Base-by-base conservation (phyloP, 2,888 invertebrate species). In the Cenopis cana region DNA sequence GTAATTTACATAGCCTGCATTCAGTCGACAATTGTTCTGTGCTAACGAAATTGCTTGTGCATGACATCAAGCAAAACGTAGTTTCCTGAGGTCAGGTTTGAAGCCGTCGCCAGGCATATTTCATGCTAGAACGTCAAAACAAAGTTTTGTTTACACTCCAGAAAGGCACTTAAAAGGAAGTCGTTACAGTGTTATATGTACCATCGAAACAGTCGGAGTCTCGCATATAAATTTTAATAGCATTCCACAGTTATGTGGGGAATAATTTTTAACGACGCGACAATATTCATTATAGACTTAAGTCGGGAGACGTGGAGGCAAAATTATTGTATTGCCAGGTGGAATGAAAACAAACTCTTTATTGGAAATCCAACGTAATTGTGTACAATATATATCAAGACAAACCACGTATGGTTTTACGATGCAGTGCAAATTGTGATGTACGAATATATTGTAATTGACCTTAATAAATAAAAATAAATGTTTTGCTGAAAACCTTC, bases 211-310 rank as follows among this genome's bases (percentile, higher is more conserved):
- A 79, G 80, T 77, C 75, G 84, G 79, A 81, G 80, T 76, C 82
- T 82, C 79, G 81, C 84, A 77, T 86, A 84, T 86, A 87, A 86
- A 86, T 86, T 70, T 88, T 88, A 86, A 89, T 87, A 83, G 85
- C 83, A 80, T 82, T 84, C 82, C 78, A 78, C 82, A 82, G 81
- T 81, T 79, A 82, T 84, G 81, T 82, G 80, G 81, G 84, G 86
- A 85, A 85, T 81, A 86, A 83, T 87, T 87, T 86, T 89, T 89
- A 87, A 89, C 84, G 83, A 80, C 69, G 78, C 80, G 79, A 84
- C 85, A 83, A 82, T 83, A 83, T 80, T 76, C 60, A 57, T 69
- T 75, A 74, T 70, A 70, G 74, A 74, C 38, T 69, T 46, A 54
- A 33, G 36, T 36, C n/a, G 36, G 17, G 20, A 11, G 20, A 66